Evolutionary conservation across 1,140 invertebrate genomes (phyloP).

Genomic region (Neodiprion virginianus): DNA sequence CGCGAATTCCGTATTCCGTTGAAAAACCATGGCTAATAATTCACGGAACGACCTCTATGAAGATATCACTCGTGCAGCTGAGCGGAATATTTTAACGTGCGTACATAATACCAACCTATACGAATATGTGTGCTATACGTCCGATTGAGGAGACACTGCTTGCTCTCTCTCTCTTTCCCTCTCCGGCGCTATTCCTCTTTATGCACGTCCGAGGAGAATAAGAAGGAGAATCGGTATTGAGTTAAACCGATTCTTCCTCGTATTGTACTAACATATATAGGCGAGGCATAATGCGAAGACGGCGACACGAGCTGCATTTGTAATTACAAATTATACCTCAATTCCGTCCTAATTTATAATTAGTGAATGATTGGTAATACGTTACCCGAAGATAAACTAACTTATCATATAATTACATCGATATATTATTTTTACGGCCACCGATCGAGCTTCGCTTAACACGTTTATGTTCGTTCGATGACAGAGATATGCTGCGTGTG

Average conservation of each 20-base stretch:
- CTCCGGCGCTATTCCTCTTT: background rate
- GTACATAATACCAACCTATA: conserved; percentile 1
- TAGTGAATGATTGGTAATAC: conserved; percentile 13
- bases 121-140: background rate
- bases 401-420: conserved; percentile 10
- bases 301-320: conserved; percentile 19
- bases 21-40: conserved; percentile 38
- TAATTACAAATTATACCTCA: conserved; percentile 32
- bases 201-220: background rate
- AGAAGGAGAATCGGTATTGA: background rate
- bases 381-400: background rate
- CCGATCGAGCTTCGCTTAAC: background rate
- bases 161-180: background rate
- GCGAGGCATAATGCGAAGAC: background rate
- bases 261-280: too few relatives aligned
- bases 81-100: conserved; percentile 44
- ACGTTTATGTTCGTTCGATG: too few relatives aligned
- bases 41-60: conserved; percentile 41
- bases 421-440: background rate
- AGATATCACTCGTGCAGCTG: conserved; percentile 47
- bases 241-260: background rate
- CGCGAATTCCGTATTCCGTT: conserved; percentile 10
- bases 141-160: background rate
- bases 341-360: conserved; percentile 34
- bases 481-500: too few relatives aligned